Conservation (phyloP, 2,888 invertebrate genomes). For the Conchocele bisecta region DNA sequence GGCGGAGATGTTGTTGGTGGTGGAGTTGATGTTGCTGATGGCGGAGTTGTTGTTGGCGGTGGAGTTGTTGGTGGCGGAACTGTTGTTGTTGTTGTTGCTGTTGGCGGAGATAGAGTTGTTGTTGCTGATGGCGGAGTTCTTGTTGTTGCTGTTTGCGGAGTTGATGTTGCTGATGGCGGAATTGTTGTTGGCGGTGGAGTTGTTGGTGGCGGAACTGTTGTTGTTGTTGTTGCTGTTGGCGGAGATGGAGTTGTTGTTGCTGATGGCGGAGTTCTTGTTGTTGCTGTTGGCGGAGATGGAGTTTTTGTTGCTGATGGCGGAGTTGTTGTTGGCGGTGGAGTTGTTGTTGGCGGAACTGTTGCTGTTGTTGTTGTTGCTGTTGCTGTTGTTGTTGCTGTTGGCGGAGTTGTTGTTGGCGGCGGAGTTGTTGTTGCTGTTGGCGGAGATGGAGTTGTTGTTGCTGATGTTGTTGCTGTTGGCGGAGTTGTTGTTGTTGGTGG, state of each 20-base stretch:
- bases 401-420: too few relatives aligned
- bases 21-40: constrained; percentile 2
- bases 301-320: not conserved
- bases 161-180: not conserved
- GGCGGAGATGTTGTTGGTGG: constrained; percentile 8
- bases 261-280: too few relatives aligned
- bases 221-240: not conserved
- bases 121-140: constrained; percentile 15
- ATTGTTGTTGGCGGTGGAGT: not conserved
- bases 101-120: constrained; percentile 12
- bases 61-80: constrained; percentile 17
- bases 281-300: not conserved
- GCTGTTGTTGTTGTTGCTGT: not conserved
- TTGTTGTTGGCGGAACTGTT: not conserved
- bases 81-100: constrained; percentile 18
- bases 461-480: not conserved
- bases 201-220: not conserved
- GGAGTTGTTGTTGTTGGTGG: not conserved
- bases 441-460: too few relatives aligned
- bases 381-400: not conserved
- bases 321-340: not conserved
- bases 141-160: constrained; percentile 13
- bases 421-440: too few relatives aligned
- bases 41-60: constrained; percentile 8
- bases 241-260: not conserved